Evolutionary conservation across 2,113 vertebrate species (phyloP), one percentile per base, ranked within the genome.

Genomic region (Fukomys damarensis): DNA sequence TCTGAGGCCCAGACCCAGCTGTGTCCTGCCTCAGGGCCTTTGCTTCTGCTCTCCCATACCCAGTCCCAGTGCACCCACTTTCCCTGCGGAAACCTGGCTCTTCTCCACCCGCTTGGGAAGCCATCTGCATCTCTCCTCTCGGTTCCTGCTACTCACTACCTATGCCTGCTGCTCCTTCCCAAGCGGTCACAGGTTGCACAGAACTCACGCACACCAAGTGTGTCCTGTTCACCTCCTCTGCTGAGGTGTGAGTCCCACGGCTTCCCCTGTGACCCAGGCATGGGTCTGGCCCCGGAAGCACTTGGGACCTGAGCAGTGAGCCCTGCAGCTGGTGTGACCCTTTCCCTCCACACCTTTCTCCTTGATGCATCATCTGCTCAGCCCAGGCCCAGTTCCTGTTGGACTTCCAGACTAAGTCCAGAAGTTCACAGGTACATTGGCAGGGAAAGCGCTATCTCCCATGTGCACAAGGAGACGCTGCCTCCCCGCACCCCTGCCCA

Each of bases 401-500:
- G 17, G 17, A 79, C 59, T 92, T 93, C 54, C 9, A 38, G 63
- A 88, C 38, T 28, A 56, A 59, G 76, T 66, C 52, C 30, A 49
- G 11, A 74, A 35, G 52, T n/a, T 86, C 70, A 63, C 14, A 63
- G 52, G 38, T 38, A 70, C 58, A 52, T 74, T 7, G 92, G 74
- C 83, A 49, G 16, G 22, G 35, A 80, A 0, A n/a, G 38, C 3
- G 1, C 2, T 14, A 10, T 86, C 30, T 85, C 6, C 30, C 3
- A 24, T 0, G 9, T 0, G 0, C 6, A 12, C 12, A 0, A 19
- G 3, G n/a, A 35, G 61, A 58, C 43, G 70, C 4, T 1, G 19
- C n/a, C 38, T 16, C 8, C 26, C 70, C 6, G 46, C 14, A n/a
- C n/a, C n/a, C n/a, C n/a, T n/a, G n/a, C n/a, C n/a, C n/a, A n/a